phyloP scores from a whole-genome alignment of 2,888 invertebrate species.

The Drosophila dives region DNA sequence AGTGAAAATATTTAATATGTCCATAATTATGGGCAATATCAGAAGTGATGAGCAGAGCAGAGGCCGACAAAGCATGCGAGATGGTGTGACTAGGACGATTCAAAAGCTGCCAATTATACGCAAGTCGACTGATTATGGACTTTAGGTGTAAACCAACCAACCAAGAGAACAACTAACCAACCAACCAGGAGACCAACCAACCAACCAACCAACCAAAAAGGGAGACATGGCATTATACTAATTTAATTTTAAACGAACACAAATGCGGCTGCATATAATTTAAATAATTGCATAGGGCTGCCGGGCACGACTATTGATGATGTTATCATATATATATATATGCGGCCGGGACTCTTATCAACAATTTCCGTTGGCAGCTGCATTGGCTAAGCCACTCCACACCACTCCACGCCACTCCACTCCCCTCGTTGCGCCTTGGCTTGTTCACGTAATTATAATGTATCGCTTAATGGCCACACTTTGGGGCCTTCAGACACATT shows the following conservation, averaged over 20 bases:
- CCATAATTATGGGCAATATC: constrained; percentile 65
- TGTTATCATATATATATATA: constrained; percentile 58
- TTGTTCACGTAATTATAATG: constrained; percentile 73
- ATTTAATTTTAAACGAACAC: constrained; percentile 77
- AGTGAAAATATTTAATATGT: constrained; percentile 24
- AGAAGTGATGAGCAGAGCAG: constrained; percentile 57
- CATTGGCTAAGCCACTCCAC: constrained; percentile 37
- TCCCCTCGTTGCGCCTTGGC: constrained; percentile 39
- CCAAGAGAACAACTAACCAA: constrained; percentile 7
- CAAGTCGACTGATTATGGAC: constrained; percentile 67
- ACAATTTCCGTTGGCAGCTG: constrained; percentile 63
- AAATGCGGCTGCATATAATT: constrained; percentile 69
- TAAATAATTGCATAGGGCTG: constrained; percentile 66
- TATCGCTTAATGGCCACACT: constrained; percentile 76
- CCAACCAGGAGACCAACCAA: not conserved
- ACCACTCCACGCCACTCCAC: not conserved
- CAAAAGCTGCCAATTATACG: constrained; percentile 51
- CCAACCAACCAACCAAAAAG: constrained; percentile 12
- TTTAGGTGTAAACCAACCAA: constrained; percentile 61
- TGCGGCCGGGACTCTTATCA: constrained; percentile 50
- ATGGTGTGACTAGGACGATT: constrained; percentile 63
- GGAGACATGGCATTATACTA: constrained; percentile 66
- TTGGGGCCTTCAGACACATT: constrained; percentile 51
- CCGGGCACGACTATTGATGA: constrained; percentile 62
- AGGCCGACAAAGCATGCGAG: constrained; percentile 67